phyloP scores from a whole-genome alignment of 2,113 vertebrate genomes.

The Gnathonemus longibarbis region DNA sequence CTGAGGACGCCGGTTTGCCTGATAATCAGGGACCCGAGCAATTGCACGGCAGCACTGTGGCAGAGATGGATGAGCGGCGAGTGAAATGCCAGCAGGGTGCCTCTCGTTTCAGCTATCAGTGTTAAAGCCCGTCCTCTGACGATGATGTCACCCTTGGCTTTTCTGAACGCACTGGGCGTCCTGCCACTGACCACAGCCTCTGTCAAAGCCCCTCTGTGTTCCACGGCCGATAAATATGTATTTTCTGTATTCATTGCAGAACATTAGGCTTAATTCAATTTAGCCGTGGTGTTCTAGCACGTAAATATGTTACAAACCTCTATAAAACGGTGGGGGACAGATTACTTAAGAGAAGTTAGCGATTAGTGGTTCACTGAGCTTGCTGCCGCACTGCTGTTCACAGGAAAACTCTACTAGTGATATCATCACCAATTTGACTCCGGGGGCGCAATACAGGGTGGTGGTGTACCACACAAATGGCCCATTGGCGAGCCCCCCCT shows the following conservation, averaged over 20 bases:
- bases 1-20: not conserved
- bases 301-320: not conserved
- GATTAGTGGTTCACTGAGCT: not conserved
- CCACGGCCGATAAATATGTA: not conserved
- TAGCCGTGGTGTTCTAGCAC: not conserved
- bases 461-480: conserved; percentile 81
- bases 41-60: not conserved
- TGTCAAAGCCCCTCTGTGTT: not conserved
- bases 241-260: not conserved
- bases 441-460: conserved; percentile 87
- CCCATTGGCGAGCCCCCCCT: conserved; percentile 81
- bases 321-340: not conserved
- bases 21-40: not conserved
- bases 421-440: conserved; percentile 79
- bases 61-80: not conserved
- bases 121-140: not conserved
- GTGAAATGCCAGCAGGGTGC: conserved; percentile 1
- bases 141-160: not conserved
- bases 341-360: not conserved
- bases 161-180: not conserved
- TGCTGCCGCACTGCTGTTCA: not conserved
- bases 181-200: not conserved
- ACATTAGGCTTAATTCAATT: not conserved
- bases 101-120: not conserved
- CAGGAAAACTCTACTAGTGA: conserved; percentile 86